A percentile compares a stretch with the other conserved stretches of the same genome.
These are phyloP conservation scores for Oenanthe oenanthe DNA, from an alignment of 2,113 vertebrate species.

Conservation along the genomic window DNA sequence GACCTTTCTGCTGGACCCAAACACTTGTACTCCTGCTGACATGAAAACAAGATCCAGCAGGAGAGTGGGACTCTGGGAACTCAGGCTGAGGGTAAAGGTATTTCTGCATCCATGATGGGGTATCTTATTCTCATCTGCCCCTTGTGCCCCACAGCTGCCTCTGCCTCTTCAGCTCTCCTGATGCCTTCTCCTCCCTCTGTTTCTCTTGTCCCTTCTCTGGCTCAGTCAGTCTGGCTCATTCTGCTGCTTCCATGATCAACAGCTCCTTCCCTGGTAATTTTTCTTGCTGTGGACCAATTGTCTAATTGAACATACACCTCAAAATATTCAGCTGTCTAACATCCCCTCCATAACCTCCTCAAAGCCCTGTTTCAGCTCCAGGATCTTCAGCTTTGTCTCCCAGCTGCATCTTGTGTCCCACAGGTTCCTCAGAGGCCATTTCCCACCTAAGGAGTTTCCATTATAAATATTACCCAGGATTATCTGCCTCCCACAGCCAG, in stretches of 20 bases:
- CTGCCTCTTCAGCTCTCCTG: neutral
- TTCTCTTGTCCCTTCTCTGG: neutral
- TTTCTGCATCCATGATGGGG: neutral
- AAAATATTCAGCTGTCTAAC: neutral
- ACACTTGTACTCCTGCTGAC: neutral
- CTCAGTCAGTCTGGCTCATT: neutral
- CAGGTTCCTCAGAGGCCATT: neutral
- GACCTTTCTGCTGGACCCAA: neutral
- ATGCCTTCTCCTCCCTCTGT: neutral
- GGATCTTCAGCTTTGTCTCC: neutral
- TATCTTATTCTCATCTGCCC: neutral
- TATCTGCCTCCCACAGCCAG: neutral
- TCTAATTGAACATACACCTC: neutral
- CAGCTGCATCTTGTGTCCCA: neutral
- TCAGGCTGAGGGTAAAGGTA: neutral
- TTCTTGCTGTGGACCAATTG: neutral
- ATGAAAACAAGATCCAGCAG: neutral
- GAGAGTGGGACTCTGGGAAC: neutral
- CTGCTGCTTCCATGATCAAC: neutral
- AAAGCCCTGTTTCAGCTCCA: neutral
- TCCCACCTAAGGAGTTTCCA: neutral
- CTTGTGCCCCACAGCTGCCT: neutral
- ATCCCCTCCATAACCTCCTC: neutral
- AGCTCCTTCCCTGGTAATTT: neutral
- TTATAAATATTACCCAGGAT: neutral